phyloP scores from a whole-genome alignment of 2,888 invertebrate species.

The Erynnis tages region DNA sequence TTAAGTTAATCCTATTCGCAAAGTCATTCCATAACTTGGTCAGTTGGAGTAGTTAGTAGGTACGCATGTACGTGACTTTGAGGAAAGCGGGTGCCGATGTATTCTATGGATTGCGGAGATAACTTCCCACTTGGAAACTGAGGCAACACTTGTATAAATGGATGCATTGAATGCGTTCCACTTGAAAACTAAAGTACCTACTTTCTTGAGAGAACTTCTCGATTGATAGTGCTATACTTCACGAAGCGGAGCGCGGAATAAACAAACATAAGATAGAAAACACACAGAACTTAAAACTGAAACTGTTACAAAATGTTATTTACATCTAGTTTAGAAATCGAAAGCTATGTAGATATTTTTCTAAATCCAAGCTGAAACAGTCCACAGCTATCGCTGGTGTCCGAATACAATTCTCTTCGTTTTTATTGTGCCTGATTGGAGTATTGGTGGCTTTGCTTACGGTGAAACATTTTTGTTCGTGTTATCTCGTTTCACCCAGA shows the following conservation, averaged over 20 bases:
- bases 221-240: background rate
- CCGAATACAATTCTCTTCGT: slow-evolving; percentile 1
- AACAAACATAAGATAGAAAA: background rate
- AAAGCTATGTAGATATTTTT: background rate
- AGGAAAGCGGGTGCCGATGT: background rate
- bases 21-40: background rate
- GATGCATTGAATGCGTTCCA: slow-evolving; percentile 1
- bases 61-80: background rate
- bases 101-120: background rate
- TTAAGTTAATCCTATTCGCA: background rate
- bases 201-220: background rate
- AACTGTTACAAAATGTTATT: too few relatives aligned
- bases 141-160: background rate
- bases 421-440: slow-evolving; percentile 7
- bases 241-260: background rate
- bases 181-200: background rate
- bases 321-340: too few relatives aligned
- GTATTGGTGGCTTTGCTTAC: slow-evolving; percentile 12
- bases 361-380: background rate
- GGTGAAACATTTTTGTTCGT: background rate
- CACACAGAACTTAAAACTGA: background rate
- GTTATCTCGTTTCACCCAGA: background rate
- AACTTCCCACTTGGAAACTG: background rate
- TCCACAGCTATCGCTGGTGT: slow-evolving; percentile 2
- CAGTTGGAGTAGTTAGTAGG: background rate